Percentiles rank a stretch among this genome's conserved stretches.
Conservation (phyloP, 2,888 invertebrate genomes). For the Erannis defoliaria region DNA sequence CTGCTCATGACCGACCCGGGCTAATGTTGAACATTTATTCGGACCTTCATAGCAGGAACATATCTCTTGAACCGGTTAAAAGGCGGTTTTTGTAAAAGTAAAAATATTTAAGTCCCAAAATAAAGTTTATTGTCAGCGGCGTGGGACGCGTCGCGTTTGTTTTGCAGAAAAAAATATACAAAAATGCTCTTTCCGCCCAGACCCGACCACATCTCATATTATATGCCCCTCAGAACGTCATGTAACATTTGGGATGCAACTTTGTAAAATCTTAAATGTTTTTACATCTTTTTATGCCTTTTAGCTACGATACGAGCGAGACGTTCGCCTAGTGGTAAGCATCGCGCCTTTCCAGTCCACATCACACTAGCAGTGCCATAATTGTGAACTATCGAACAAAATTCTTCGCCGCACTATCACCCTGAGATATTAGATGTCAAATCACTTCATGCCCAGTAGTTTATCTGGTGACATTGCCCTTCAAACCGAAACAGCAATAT, state of each 20-base stretch:
- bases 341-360: too few relatives aligned
- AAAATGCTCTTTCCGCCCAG: constrained; percentile 31
- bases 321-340: too few relatives aligned
- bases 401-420: too few relatives aligned
- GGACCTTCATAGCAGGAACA: constrained; percentile 50
- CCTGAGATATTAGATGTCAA: too few relatives aligned
- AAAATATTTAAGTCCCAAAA: constrained; percentile 74
- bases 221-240: constrained; percentile 32
- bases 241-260: constrained; percentile 42
- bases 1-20: constrained; percentile 8
- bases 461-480: too few relatives aligned
- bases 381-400: too few relatives aligned
- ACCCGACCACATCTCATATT: constrained; percentile 47
- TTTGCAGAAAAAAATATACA: constrained; percentile 25
- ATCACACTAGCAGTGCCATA: too few relatives aligned
- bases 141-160: constrained; percentile 57
- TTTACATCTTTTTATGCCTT: too few relatives aligned
- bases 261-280: constrained; percentile 31
- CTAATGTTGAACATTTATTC: constrained; percentile 28
- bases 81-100: constrained; percentile 65
- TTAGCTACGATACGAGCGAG: neutral
- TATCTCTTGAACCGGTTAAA: constrained; percentile 63
- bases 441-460: too few relatives aligned
- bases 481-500: too few relatives aligned
- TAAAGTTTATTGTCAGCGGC: constrained; percentile 76